These are phyloP conservation scores for Etheostoma cragini DNA, from an alignment of 2,113 vertebrate genomes.

Conservation along the genomic window DNA sequence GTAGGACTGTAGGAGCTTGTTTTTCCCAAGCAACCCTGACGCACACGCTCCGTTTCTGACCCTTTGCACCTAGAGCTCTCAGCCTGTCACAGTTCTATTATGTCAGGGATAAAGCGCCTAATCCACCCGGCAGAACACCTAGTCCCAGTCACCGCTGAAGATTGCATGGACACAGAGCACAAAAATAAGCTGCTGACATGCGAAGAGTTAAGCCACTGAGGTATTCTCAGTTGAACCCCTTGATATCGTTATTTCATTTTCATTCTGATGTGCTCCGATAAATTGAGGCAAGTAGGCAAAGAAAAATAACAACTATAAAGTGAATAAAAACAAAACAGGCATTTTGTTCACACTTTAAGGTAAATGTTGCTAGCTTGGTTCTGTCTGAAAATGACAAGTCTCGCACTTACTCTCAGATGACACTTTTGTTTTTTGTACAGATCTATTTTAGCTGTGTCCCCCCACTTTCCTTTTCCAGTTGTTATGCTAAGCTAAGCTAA, in stretches of 20 bases:
- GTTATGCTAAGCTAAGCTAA: too few species aligned
- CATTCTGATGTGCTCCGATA: neutral
- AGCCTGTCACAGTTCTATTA: slow-evolving; percentile 54
- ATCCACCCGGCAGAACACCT: slow-evolving; percentile 75
- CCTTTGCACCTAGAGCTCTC: slow-evolving; percentile 40
- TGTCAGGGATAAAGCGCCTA: slow-evolving; percentile 78
- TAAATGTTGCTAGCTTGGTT: neutral
- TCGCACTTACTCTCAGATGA: too few species aligned
- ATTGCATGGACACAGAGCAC: slow-evolving; percentile 38
- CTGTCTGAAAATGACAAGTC: neutral
- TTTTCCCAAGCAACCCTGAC: neutral
- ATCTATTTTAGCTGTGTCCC: too few species aligned
- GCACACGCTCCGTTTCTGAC: slow-evolving; percentile 46
- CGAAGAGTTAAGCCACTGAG: slow-evolving; percentile 49
- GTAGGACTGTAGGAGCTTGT: neutral
- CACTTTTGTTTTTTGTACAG: too few species aligned
- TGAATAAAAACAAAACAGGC: neutral
- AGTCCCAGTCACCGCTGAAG: slow-evolving; percentile 76
- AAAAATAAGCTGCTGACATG: slow-evolving; percentile 33
- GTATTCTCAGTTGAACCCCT: slow-evolving; percentile 33
- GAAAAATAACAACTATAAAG: neutral
- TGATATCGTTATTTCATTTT: slow-evolving; percentile 34
- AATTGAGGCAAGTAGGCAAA: neutral
- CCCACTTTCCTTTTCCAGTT: too few species aligned
- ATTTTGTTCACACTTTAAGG: neutral